Percentiles rank a stretch among this genome's conserved stretches.
phyloP scores from a whole-genome alignment of 2,797 vertebrate genomes.

The Lerista edwardsae region DNA sequence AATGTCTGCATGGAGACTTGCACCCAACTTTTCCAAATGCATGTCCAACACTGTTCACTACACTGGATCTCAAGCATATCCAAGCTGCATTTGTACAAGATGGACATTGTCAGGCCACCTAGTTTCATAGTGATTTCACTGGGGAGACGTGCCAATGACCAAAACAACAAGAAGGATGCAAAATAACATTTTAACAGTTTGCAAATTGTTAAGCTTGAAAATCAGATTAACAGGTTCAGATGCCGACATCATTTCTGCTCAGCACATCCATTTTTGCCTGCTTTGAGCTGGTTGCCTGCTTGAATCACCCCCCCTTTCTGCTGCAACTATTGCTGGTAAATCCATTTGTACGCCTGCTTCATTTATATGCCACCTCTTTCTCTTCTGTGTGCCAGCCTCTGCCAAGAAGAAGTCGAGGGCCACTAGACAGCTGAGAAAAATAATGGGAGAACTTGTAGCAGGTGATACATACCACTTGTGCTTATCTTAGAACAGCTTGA shows the following conservation, averaged over 20 bases:
- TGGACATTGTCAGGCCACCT: neutral
- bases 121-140: neutral
- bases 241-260: neutral
- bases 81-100: neutral
- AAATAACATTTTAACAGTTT: neutral
- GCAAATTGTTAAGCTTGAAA: neutral
- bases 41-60: neutral
- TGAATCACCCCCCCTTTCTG: neutral
- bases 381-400: slow-evolving; percentile 1
- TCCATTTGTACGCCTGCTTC: neutral
- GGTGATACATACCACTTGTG: neutral
- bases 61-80: neutral
- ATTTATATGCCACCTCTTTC: neutral
- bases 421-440: neutral
- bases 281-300: rapidly evolving
- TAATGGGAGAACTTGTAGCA: slow-evolving; percentile 13
- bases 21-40: neutral
- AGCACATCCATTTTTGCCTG: neutral
- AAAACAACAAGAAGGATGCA: neutral
- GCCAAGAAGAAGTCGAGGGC: slow-evolving; percentile 9
- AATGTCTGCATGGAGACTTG: neutral
- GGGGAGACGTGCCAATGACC: neutral
- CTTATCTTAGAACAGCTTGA: neutral
- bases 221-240: neutral
- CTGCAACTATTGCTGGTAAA: neutral